Base-by-base conservation (phyloP, 1,140 invertebrate genomes). In the Reticulitermes speratus region DNA sequence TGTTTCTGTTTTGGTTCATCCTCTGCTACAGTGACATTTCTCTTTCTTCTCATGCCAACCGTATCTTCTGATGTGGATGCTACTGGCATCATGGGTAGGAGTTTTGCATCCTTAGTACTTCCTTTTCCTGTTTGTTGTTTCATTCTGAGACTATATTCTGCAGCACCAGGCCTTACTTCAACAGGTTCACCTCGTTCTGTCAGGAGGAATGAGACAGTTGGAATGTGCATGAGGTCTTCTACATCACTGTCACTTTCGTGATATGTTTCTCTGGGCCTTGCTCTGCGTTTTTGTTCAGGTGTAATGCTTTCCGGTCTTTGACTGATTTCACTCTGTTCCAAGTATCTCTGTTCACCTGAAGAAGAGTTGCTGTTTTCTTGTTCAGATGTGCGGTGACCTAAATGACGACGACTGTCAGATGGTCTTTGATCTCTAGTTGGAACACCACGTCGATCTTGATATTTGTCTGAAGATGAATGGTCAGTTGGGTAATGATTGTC, bases 131-230 rank as follows among this genome's bases (percentile, higher is more conserved):
- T n/a, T 75, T 14, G 25, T 30, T 75, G n/a, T 30, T 75, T 75
- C 9, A 75, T 75, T 75, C 65, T n/a, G 25, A 8, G n/a, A 55
- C 52, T 55, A 16, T 21, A 5, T 30, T 75, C n/a, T 75, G 65
- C 25, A 75, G 9, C 25, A 30, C 65, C 65, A 11, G 65, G 65
- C n/a, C n/a, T 75, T 16, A 75, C 65, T 75, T 75, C 65, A 75
- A 75, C 83, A n/a, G 30, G 52, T 21, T 85, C 85, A 25, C 85
- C 59, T 81, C 59, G 30, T 55, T 85, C 85, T n/a, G 45, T 82
- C 85, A 85, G 16, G 19, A 85, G 44, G 44, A 85, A 85, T 12
- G 85, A 65, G 30, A 85, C 85, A 69, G 85, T 69, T 21, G 85
- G 85, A 23, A 85, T 75, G 38, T 65, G 30, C n/a, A 81, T 25